Conservation (phyloP, 2,113 vertebrate genomes). For the Proteles cristata region DNA sequence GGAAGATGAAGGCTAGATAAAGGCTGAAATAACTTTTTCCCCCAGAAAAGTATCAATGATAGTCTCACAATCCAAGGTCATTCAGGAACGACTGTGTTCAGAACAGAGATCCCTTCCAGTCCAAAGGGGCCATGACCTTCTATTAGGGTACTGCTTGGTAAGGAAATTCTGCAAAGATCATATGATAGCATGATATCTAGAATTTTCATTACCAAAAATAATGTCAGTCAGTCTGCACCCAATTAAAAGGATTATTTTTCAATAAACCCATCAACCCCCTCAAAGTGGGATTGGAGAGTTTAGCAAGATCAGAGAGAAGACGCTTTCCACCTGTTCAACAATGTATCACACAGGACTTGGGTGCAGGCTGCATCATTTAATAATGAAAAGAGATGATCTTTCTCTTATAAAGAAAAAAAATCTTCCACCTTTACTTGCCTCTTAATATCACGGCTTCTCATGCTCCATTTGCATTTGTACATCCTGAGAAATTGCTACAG, state of each 20-base stretch:
- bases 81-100: neutral
- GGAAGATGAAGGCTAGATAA: neutral
- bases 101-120: neutral
- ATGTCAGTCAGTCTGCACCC: neutral
- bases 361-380: neutral
- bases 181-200: neutral
- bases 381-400: neutral
- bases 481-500: neutral
- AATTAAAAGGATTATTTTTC: neutral
- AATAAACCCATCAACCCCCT: neutral
- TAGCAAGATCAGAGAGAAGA: neutral
- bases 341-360: slow-evolving; percentile 6
- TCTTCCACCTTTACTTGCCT: neutral
- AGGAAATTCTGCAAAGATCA: neutral
- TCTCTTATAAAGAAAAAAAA: neutral
- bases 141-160: neutral
- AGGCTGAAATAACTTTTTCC: neutral
- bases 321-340: neutral
- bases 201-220: neutral
- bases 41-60: neutral
- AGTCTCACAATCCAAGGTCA: neutral
- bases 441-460: slow-evolving; percentile 55
- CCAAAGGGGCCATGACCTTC: neutral
- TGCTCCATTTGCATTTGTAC: slow-evolving; percentile 1
- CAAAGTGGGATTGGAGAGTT: neutral